A percentile compares a stretch with the other conserved stretches of the same genome.
Evolutionary conservation across 1,140 invertebrate genomes (phyloP).

Genomic region (Saccostrea cuccullata): DNA sequence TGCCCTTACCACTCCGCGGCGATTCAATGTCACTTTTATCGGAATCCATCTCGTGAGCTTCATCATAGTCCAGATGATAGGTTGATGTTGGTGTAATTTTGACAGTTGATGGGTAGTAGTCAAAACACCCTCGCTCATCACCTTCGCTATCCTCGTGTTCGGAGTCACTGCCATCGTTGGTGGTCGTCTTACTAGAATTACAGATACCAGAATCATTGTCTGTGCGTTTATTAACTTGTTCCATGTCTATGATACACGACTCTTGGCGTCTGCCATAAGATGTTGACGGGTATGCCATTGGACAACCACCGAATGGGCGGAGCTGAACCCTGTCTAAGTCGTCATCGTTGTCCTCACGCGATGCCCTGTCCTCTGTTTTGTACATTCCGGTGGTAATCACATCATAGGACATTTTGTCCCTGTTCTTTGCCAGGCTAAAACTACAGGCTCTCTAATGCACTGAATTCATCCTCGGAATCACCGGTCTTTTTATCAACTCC

Average conservation of each 20-base stretch:
- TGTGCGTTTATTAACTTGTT: slow-evolving; percentile 50
- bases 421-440: slow-evolving; percentile 68
- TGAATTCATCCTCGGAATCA: slow-evolving; percentile 70
- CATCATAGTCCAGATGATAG: slow-evolving; percentile 67
- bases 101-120: slow-evolving; percentile 61
- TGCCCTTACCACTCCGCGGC: slow-evolving; percentile 67
- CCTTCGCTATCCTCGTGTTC: slow-evolving; percentile 62
- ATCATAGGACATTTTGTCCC: slow-evolving; percentile 45
- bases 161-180: slow-evolving; percentile 59
- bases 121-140: slow-evolving; percentile 59
- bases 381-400: slow-evolving; percentile 7
- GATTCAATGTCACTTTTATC: slow-evolving; percentile 68
- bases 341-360: slow-evolving; percentile 48
- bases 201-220: slow-evolving; percentile 64
- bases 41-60: slow-evolving; percentile 68
- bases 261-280: slow-evolving; percentile 7
- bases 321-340: slow-evolving; percentile 50
- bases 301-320: background rate
- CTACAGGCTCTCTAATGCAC: slow-evolving; percentile 64
- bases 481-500: slow-evolving; percentile 66
- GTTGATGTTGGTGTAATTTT: slow-evolving; percentile 50
- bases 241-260: slow-evolving; percentile 39
- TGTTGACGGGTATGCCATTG: background rate
- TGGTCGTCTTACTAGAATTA: slow-evolving; percentile 65
- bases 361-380: slow-evolving; percentile 1